phyloP scores from a whole-genome alignment of 53 echinoderm and acorn worm genomes.

The Patiria pectinifera region DNA sequence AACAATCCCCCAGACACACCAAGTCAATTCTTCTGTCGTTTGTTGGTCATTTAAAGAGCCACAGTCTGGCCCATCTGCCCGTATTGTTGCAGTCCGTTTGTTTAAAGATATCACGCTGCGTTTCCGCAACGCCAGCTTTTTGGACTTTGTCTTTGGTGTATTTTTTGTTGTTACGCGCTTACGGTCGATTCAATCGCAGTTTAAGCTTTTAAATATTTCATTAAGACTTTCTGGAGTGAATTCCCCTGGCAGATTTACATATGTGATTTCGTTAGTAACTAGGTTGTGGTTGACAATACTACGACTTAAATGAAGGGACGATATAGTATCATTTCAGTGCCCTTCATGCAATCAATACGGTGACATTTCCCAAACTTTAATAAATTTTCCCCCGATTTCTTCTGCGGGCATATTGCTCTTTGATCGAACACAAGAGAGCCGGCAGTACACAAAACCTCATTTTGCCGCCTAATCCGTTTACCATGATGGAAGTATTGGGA shows the following conservation, averaged over 20 bases:
- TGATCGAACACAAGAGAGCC: background rate
- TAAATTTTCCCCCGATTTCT: background rate
- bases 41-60: conserved; percentile 27
- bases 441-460: background rate
- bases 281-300: background rate
- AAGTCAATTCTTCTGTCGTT: conserved; percentile 42
- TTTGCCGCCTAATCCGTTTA: background rate
- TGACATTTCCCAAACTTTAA: background rate
- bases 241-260: background rate
- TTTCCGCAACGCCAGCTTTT: background rate
- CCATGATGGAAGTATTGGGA: background rate
- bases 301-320: background rate
- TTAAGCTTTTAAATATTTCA: conserved; percentile 17
- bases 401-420: background rate
- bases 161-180: background rate
- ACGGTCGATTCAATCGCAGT: background rate
- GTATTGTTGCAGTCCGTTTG: background rate
- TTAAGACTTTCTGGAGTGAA: background rate
- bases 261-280: background rate
- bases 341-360: background rate
- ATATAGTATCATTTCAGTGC: background rate
- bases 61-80: conserved; percentile 38
- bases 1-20: background rate
- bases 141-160: conserved; percentile 43
- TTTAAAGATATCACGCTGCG: conserved; percentile 27